These are phyloP conservation scores for Ellobius talpinus DNA, from an alignment of 2,113 vertebrate genomes.

Conservation along the genomic window DNA sequence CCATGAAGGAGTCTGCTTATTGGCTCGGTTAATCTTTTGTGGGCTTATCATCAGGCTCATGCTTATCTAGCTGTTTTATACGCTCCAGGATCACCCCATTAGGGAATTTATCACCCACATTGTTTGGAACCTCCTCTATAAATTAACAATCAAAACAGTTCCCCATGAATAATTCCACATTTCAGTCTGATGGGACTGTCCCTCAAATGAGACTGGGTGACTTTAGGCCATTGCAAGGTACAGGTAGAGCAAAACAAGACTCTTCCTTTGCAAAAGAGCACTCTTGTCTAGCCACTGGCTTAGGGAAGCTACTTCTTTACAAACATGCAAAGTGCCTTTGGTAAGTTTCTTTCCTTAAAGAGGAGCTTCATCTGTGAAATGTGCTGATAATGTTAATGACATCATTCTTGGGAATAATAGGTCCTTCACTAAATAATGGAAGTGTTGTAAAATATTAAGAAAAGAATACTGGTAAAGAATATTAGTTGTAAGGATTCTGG, in stretches of 20 bases:
- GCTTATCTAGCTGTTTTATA: not conserved
- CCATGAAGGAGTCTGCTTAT: not conserved
- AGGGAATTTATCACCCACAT: not conserved
- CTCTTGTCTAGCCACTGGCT: not conserved
- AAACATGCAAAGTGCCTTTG: not conserved
- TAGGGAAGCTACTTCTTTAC: not conserved
- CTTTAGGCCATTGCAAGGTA: not conserved
- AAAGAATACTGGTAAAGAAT: slow-evolving; percentile 24
- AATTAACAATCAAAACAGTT: not conserved
- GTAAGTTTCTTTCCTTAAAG: not conserved
- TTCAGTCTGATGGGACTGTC: not conserved
- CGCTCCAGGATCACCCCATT: not conserved
- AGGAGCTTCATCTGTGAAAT: not conserved
- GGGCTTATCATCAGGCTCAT: not conserved
- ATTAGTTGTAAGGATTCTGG: slow-evolving; percentile 19
- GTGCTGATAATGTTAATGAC: not conserved
- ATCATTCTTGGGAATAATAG: not conserved
- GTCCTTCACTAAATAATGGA: not conserved
- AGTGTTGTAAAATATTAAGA: slow-evolving; percentile 51
- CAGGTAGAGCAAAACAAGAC: not conserved
- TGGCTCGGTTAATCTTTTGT: too few species aligned
- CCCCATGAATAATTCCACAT: not conserved
- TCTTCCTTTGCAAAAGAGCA: not conserved
- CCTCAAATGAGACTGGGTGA: not conserved
- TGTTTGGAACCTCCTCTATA: not conserved